These are phyloP conservation scores for Folsomia candida DNA, from an alignment of 2,888 invertebrate species.

Conservation along the genomic window DNA sequence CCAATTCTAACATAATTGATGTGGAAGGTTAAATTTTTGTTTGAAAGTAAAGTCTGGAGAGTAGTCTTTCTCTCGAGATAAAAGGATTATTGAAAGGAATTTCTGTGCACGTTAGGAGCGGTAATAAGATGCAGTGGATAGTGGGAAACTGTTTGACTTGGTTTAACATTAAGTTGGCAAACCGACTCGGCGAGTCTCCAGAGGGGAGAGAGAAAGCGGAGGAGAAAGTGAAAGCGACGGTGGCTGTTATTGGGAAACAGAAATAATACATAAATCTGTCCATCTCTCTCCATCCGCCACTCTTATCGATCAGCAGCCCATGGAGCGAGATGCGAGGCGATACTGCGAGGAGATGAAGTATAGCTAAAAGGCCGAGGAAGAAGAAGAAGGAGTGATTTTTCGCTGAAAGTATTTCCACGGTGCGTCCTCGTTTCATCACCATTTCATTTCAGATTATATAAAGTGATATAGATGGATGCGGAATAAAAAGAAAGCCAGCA, in stretches of 20 bases:
- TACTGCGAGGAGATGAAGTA: not conserved
- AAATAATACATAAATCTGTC: not conserved
- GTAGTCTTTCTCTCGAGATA: too few species aligned
- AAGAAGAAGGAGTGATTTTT: not conserved
- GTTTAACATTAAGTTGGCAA: too few species aligned
- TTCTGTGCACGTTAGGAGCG: too few species aligned
- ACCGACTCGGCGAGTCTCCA: too few species aligned
- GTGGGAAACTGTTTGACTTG: too few species aligned
- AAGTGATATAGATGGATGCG: not conserved
- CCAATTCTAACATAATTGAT: too few species aligned
- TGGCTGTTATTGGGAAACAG: not conserved
- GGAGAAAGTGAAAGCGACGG: not conserved
- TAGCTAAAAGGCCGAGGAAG: not conserved
- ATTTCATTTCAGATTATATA: not conserved
- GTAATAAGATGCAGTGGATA: too few species aligned
- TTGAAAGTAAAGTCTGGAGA: too few species aligned
- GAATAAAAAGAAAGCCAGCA: not conserved
- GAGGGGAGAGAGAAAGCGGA: not conserved
- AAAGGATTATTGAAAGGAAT: too few species aligned
- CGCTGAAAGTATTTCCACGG: not conserved
- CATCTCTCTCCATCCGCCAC: not conserved
- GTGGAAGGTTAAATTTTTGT: too few species aligned
- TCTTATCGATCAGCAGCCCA: not conserved
- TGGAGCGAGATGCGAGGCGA: not conserved
- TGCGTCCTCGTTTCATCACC: not conserved